Percentiles rank a stretch among this genome's conserved stretches.
Evolutionary conservation across 2,113 vertebrate genomes (phyloP).

Genomic region (Onychorhynchus coronatus): DNA sequence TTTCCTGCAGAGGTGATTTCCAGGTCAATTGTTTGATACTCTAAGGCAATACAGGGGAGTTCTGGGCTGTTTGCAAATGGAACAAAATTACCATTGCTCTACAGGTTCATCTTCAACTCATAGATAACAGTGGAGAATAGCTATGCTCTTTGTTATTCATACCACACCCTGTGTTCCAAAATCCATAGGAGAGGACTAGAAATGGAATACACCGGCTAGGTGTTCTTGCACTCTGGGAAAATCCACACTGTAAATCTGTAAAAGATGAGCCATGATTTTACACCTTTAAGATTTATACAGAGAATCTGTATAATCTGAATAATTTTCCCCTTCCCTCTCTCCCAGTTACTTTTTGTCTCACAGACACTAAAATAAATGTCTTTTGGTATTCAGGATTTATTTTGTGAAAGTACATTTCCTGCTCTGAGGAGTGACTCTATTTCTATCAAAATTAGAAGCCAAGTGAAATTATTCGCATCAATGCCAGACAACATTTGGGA

Average conservation of each 20-base stretch:
- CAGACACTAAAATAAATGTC: not conserved
- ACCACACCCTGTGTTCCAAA: not conserved
- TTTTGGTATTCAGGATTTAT: not conserved
- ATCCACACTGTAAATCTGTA: not conserved
- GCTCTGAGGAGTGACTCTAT: not conserved
- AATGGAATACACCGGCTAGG: not conserved
- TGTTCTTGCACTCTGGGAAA: not conserved
- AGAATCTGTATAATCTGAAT: too few species aligned
- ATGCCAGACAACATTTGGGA: slow-evolving; percentile 13
- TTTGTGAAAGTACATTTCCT: not conserved
- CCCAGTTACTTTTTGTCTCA: not conserved
- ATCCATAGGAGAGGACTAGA: not conserved
- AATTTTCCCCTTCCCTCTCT: not conserved
- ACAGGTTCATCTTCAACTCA: not conserved
- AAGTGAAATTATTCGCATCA: slow-evolving; percentile 18
- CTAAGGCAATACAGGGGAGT: not conserved
- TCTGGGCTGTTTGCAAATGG: not conserved
- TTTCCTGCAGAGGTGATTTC: slow-evolving; percentile 44
- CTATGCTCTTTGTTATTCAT: not conserved
- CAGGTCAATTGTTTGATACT: slow-evolving; percentile 32
- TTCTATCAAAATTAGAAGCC: slow-evolving; percentile 27
- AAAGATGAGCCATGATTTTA: not conserved
- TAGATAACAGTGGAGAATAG: not conserved
- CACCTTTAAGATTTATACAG: not conserved
- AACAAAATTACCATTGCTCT: not conserved